These are phyloP conservation scores for Schizotus pectinicornis DNA, from an alignment of 2,888 invertebrate genomes.

Conservation along the genomic window DNA sequence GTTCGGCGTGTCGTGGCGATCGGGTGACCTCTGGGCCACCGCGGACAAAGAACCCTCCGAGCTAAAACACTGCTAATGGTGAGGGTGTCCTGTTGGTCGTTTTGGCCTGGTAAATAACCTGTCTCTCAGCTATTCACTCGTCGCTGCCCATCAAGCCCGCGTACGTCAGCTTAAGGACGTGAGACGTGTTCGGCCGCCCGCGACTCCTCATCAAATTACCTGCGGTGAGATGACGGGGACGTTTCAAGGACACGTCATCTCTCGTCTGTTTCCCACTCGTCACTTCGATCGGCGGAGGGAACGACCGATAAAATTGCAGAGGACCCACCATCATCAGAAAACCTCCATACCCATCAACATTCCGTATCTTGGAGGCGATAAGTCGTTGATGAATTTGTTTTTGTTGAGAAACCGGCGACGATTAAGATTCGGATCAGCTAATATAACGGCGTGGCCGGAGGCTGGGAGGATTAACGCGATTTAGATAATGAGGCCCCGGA, in stretches of 20 bases:
- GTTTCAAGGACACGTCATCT: conserved; percentile 45
- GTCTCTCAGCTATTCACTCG: conserved; percentile 33
- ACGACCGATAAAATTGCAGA: conserved; percentile 20
- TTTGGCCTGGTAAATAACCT: conserved; percentile 17
- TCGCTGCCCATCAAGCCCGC: conserved; percentile 45
- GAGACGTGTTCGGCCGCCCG: conserved; percentile 51
- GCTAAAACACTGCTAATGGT: too few species aligned
- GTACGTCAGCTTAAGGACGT: conserved; percentile 53
- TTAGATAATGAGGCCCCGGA: not conserved
- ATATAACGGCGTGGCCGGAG: not conserved
- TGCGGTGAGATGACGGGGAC: conserved; percentile 32
- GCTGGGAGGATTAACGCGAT: not conserved
- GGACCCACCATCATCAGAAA: conserved; percentile 5
- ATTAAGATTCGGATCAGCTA: not conserved
- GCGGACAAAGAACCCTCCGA: too few species aligned
- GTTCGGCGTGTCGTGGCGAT: too few species aligned
- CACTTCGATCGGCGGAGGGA: conserved; percentile 17
- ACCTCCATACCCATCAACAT: not conserved
- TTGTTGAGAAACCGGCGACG: not conserved
- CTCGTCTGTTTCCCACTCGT: conserved; percentile 31
- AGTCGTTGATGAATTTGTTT: conserved; percentile 1
- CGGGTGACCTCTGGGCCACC: too few species aligned
- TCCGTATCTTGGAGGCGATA: not conserved
- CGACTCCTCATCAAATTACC: conserved; percentile 54
- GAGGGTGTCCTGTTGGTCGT: too few species aligned